These are phyloP conservation scores for Amphipoea lucens DNA, from an alignment of 2,888 invertebrate genomes.

Conservation along the genomic window DNA sequence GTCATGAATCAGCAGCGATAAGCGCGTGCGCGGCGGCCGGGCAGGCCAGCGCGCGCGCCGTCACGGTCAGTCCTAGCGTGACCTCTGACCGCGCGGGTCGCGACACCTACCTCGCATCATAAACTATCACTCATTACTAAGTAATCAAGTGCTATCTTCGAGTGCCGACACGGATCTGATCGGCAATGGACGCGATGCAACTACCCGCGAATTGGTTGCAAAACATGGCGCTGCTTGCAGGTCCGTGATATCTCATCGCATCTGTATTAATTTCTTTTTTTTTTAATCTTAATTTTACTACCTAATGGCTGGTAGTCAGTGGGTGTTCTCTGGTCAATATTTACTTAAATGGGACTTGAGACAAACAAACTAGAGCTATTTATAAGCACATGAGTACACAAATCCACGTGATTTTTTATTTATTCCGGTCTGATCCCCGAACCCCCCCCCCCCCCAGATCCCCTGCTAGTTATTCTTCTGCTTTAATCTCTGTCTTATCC, in stretches of 20 bases:
- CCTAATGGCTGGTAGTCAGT: neutral
- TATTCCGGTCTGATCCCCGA: too few relatives aligned
- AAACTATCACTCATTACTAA: slow-evolving; percentile 14
- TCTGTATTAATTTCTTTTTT: slow-evolving; percentile 7
- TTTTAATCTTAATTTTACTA: neutral
- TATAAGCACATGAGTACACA: neutral
- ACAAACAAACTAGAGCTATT: neutral
- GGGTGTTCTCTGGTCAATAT: slow-evolving; percentile 3
- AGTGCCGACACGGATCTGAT: slow-evolving; percentile 31
- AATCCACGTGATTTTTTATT: slow-evolving; percentile 5
- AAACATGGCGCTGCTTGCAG: slow-evolving; percentile 79
- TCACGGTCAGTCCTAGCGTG: slow-evolving; percentile 77
- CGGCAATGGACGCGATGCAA: slow-evolving; percentile 73
- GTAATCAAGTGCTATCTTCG: slow-evolving; percentile 36
- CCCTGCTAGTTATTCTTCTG: too few relatives aligned
- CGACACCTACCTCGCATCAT: slow-evolving; percentile 40
- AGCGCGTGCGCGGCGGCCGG: slow-evolving; percentile 65
- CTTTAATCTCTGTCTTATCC: too few relatives aligned
- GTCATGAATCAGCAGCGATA: slow-evolving; percentile 81
- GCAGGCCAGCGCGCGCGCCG: slow-evolving; percentile 49
- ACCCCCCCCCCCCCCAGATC: too few relatives aligned
- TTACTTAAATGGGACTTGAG: neutral
- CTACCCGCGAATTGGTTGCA: slow-evolving; percentile 79
- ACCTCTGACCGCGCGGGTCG: slow-evolving; percentile 85
- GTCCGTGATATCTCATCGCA: slow-evolving; percentile 58